Percentiles rank a stretch among this genome's conserved stretches.
These are phyloP conservation scores for Leptinotarsa tumamoca DNA, from an alignment of 2,888 invertebrate genomes.

Conservation along the genomic window DNA sequence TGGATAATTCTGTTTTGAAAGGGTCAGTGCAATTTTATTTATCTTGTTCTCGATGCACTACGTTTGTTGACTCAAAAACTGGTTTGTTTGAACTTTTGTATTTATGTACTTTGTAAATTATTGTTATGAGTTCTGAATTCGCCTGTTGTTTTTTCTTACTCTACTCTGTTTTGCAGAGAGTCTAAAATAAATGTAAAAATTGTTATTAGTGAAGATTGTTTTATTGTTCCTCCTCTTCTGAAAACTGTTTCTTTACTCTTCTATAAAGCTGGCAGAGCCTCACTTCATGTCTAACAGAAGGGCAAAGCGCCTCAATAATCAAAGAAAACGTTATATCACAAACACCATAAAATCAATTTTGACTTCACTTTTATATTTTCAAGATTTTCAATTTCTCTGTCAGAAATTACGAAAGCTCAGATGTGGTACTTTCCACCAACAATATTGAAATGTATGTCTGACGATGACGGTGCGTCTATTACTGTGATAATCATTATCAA, in stretches of 20 bases:
- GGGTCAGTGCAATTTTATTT: conserved; percentile 32
- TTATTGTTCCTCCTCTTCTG: neutral
- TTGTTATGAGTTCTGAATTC: conserved; percentile 25
- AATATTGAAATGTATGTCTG: too few species aligned
- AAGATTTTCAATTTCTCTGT: too few species aligned
- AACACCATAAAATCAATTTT: too few species aligned
- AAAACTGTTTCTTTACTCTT: neutral
- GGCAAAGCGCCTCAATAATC: too few species aligned
- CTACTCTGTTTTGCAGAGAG: conserved; percentile 29
- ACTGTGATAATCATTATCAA: too few species aligned
- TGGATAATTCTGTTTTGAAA: conserved; percentile 1
- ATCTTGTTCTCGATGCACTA: conserved; percentile 13
- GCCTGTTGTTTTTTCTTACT: conserved; percentile 30
- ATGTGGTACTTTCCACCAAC: too few species aligned
- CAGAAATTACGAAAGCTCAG: too few species aligned
- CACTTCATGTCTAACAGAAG: neutral
- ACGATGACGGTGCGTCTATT: too few species aligned
- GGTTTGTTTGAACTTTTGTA: neutral
- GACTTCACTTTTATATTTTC: too few species aligned
- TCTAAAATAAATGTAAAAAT: conserved; percentile 39
- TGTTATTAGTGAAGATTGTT: conserved; percentile 27
- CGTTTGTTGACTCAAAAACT: conserved; percentile 13
- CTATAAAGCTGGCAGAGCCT: too few species aligned
- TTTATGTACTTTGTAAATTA: neutral
- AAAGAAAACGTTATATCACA: too few species aligned